Base-by-base conservation (phyloP, 2,113 vertebrate species). In the Heterotis niloticus region DNA sequence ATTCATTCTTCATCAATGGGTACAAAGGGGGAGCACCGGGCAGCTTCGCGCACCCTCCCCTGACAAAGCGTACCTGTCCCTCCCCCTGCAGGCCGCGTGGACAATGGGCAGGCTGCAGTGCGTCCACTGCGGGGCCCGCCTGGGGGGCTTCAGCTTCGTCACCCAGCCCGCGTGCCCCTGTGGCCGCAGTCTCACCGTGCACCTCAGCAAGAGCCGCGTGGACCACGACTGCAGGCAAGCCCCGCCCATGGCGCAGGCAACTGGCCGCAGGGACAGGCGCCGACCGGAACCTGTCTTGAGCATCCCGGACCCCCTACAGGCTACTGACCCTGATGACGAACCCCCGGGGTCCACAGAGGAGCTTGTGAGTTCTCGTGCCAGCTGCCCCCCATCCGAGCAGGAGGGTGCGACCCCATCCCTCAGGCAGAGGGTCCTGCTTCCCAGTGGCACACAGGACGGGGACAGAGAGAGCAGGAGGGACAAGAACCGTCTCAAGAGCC, bases 141-240 rank as follows among this genome's bases (percentile, higher is more conserved):
- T 96, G 85, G 95, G 94, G 68, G 90, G 89, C 81, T 97, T 96
- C 89, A 94, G 95, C 89, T 96, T 97, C 80, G 68, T 93, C 75
- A 90, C 86, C 79, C 86, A 83, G 83, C 88, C 85, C 81, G 91
- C 90, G 84, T 95, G 93, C 85, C 91, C 92, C 71, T 94, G 93
- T 83, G 94, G 93, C 83, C 90, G 82, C 59, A 87, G 91, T 51
- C 84, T 89, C 85, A 86, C 90, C 60, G 87, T 92, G 79, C 90
- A 94, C 89, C 90, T 95, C 81, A 94, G 87, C 88, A 94, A 94
- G 85, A 95, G 91, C 86, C 86, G 84, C 2, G 92, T 94, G 28
- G 93, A 95, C 81, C 86, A 59, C 56, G 91, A 93, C 80, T 74
- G 86, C 78, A 77, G 86, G 78, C 84, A 20, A 71, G 69, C 75